These are phyloP conservation scores for Harmothoe impar DNA, from an alignment of 2,888 invertebrate species.

Conservation along the genomic window DNA sequence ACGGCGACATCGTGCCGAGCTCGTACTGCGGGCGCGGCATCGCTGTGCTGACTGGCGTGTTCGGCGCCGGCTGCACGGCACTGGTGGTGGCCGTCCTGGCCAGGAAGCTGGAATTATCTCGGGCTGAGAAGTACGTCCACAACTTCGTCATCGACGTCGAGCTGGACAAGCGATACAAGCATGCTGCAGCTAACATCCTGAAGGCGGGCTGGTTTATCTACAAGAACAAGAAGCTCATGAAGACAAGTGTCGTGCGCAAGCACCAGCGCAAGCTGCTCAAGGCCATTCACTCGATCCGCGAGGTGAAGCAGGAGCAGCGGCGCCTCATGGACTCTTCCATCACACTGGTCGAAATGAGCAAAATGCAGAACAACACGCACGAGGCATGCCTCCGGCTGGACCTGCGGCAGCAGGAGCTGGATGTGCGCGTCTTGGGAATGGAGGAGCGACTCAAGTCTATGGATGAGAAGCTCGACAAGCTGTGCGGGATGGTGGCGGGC, in stretches of 20 bases:
- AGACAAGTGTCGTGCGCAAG: constrained; percentile 68
- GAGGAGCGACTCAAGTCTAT: constrained; percentile 60
- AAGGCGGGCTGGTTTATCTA: constrained; percentile 81
- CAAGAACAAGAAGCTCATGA: constrained; percentile 72
- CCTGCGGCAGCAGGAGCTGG: constrained; percentile 53
- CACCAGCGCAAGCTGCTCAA: constrained; percentile 79
- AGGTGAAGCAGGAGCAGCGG: constrained; percentile 81
- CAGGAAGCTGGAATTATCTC: constrained; percentile 80
- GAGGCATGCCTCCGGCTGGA: constrained; percentile 61
- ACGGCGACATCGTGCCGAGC: constrained; percentile 83
- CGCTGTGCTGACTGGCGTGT: constrained; percentile 82
- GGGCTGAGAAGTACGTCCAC: constrained; percentile 83
- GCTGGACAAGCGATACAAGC: constrained; percentile 79
- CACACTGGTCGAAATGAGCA: constrained; percentile 71
- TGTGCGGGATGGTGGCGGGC: constrained; percentile 11
- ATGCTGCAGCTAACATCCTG: constrained; percentile 81
- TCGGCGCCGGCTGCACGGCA: constrained; percentile 82
- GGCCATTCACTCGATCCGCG: constrained; percentile 81
- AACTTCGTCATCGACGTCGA: constrained; percentile 83
- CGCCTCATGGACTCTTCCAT: constrained; percentile 71
- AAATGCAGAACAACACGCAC: constrained; percentile 66
- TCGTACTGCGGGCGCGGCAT: constrained; percentile 82
- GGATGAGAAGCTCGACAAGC: constrained; percentile 64
- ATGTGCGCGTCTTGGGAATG: constrained; percentile 57
- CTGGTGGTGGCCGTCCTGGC: constrained; percentile 82